Evolutionary conservation across 2,797 vertebrate species (phyloP), one percentile per base, ranked within the genome.

Genomic region (Rhynchonycteris naso): DNA sequence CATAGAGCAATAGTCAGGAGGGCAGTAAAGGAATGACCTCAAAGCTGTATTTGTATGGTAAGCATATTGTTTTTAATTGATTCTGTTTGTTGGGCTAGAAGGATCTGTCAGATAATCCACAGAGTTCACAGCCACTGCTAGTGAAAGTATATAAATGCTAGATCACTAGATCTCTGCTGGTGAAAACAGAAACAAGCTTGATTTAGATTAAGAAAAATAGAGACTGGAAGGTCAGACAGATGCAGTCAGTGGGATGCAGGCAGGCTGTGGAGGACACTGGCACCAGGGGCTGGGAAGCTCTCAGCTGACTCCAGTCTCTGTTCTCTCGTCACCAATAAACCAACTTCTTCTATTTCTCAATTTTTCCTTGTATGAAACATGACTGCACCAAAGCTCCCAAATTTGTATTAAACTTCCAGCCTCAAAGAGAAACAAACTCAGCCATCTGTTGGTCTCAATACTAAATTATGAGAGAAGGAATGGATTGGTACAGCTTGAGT

Each of bases 201-300:
- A 56, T 76, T 38, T 79, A 75, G 79, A 84, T 71, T 74, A 83
- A 91, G 38, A 69, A 71, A 88, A 94, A 83, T 22, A 61, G 30
- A 75, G 35, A 75, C 50, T 9, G 1, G 21, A 6, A 10, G 85
- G 10, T 59, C 65, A 69, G 71, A 83, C 16, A 78, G 18, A 76
- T 3, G 19, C n/a, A 86, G 79, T 47, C 21, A 78, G 18, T 91
- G 28, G n/a, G 24, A 71, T 80, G 63, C 52, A 79, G 50, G 43
- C 14, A 18, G 58, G 13, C 2, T 50, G 14, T 18, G 24, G 58
- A 5, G 28, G 58, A 38, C 43, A 10, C 43, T 63, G 26, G 15
- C 30, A 72, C 30, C 8, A 10, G 52, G 5, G 9, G 0, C 65
- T 74, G 12, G 15, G 7, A 74, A 71, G 12, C 35, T n/a, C 68